phyloP scores from a whole-genome alignment of 2,888 invertebrate species.

The Tetrapedia diversipes region DNA sequence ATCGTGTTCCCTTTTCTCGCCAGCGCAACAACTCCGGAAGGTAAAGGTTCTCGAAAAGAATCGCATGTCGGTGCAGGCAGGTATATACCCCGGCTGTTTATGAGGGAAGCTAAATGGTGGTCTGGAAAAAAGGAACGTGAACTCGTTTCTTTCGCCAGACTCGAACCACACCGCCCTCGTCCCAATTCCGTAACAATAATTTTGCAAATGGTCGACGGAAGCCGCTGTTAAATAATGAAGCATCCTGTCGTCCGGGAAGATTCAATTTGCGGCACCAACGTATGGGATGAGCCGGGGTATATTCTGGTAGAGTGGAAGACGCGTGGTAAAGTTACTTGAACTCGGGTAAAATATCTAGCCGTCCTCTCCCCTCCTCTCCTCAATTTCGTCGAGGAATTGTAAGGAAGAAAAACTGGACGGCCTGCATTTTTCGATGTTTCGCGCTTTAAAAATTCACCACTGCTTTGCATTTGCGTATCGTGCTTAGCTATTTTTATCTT shows the following conservation, averaged over 20 bases:
- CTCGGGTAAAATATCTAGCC: conserved; percentile 45
- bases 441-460: conserved; percentile 8
- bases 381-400: conserved; percentile 22
- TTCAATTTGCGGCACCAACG: conserved; percentile 76
- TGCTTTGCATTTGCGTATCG: neutral
- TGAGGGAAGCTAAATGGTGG: conserved; percentile 72
- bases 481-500: neutral
- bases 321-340: conserved; percentile 51
- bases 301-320: conserved; percentile 53
- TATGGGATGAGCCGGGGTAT: conserved; percentile 63
- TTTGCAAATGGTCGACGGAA: conserved; percentile 77
- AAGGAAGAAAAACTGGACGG: neutral
- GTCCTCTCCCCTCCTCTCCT: conserved; percentile 9
- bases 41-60: conserved; percentile 44
- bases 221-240: conserved; percentile 79
- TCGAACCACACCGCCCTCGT: conserved; percentile 64
- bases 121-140: conserved; percentile 63
- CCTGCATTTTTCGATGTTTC: conserved; percentile 18
- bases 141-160: conserved; percentile 64
- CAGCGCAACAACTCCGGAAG: neutral
- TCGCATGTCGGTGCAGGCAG: conserved; percentile 49
- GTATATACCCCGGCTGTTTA: conserved; percentile 71
- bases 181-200: conserved; percentile 79
- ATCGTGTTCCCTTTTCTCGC: neutral
- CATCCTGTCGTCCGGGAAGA: conserved; percentile 74